These are phyloP conservation scores for Parotia lawesii DNA, from an alignment of 2,113 vertebrate genomes.

Conservation along the genomic window DNA sequence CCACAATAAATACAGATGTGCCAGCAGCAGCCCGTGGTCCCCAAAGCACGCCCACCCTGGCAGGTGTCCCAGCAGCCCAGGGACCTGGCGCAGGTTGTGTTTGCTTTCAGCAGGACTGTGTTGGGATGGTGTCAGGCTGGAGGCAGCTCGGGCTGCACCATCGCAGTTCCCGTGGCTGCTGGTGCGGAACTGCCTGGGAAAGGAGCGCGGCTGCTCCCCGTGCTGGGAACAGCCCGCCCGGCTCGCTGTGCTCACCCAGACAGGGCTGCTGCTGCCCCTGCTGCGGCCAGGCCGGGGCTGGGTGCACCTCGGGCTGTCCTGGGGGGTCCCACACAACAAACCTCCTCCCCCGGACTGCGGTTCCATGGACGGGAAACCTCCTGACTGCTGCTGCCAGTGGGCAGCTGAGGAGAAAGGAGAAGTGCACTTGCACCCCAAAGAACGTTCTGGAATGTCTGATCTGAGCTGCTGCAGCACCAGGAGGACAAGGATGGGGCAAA, in stretches of 20 bases:
- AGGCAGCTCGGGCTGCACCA: slow-evolving; percentile 19
- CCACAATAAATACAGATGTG: neutral
- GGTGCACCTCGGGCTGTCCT: neutral
- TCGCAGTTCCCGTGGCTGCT: slow-evolving; percentile 67
- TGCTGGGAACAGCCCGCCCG: slow-evolving; percentile 44
- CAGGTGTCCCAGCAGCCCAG: neutral
- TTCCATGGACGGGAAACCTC: neutral
- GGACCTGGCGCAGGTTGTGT: neutral
- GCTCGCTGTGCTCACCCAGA: slow-evolving; percentile 58
- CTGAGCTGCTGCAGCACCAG: neutral
- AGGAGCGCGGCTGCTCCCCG: slow-evolving; percentile 56
- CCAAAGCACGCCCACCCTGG: neutral
- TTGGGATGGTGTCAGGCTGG: slow-evolving; percentile 45
- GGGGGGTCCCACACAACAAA: neutral
- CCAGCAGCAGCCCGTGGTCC: neutral
- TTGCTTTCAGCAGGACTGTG: slow-evolving; percentile 39
- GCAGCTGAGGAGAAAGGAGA: neutral
- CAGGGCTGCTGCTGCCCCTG: slow-evolving; percentile 4
- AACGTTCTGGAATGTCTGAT: neutral
- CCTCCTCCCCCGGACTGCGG: neutral
- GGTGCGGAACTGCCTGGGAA: slow-evolving; percentile 59
- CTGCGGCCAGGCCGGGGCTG: neutral
- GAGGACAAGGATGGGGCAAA: neutral
- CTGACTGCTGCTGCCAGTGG: neutral
- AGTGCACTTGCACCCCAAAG: neutral